Percentiles rank a stretch among this genome's conserved stretches.
Conservation (phyloP, 2,888 invertebrate genomes). For the Epistrophe eligans region DNA sequence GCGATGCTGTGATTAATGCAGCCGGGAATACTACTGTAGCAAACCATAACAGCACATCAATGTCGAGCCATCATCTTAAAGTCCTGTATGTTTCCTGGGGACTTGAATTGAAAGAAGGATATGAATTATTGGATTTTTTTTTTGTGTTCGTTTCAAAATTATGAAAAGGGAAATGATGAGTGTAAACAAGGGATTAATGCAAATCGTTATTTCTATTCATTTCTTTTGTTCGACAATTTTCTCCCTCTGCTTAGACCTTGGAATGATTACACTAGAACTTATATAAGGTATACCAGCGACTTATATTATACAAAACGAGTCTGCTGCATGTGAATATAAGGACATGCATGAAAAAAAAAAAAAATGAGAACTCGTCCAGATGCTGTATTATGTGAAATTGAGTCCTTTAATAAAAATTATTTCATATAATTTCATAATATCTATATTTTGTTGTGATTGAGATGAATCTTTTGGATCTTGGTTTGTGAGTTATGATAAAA, state of each 20-base stretch:
- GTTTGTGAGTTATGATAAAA: slow-evolving; percentile 20
- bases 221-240: slow-evolving; percentile 9
- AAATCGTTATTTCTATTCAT: slow-evolving; percentile 65
- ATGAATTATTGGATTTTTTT: slow-evolving; percentile 19
- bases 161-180: slow-evolving; percentile 59
- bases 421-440: slow-evolving; percentile 65
- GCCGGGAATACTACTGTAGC: slow-evolving; percentile 45
- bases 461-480: slow-evolving; percentile 37
- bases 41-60: slow-evolving; percentile 31
- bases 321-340: slow-evolving; percentile 16
- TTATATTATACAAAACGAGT: not conserved
- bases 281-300: slow-evolving; percentile 4
- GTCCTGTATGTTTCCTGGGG: slow-evolving; percentile 31
- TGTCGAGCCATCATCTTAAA: slow-evolving; percentile 62
- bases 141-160: slow-evolving; percentile 17
- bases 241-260: not conserved
- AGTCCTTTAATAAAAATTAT: slow-evolving; percentile 58
- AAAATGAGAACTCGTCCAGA: slow-evolving; percentile 66
- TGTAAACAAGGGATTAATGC: slow-evolving; percentile 72
- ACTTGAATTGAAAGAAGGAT: slow-evolving; percentile 47
- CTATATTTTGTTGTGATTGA: slow-evolving; percentile 60
- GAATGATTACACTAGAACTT: not conserved
- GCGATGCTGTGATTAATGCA: slow-evolving; percentile 70
- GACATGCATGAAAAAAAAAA: slow-evolving; percentile 24
- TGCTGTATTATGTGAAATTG: slow-evolving; percentile 38